Evolutionary conservation across 1,140 invertebrate genomes (phyloP).

Genomic region (Brachionus plicatilis): DNA sequence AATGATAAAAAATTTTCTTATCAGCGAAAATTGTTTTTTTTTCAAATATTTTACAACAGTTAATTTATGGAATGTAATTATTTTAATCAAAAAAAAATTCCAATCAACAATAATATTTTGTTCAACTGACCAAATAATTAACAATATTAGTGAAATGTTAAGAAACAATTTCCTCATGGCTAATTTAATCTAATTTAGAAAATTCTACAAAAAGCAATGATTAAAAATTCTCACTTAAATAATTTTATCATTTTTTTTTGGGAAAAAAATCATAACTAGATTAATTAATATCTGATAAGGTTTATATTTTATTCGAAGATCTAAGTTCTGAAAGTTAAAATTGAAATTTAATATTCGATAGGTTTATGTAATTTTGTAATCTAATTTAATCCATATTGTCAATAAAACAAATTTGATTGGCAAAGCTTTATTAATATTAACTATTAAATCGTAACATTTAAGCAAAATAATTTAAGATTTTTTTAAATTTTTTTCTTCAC

Average conservation of each 20-base stretch:
- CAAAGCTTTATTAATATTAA: neutral
- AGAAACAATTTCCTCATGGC: too few relatives aligned
- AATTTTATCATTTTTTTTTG: too few relatives aligned
- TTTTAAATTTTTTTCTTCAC: too few relatives aligned
- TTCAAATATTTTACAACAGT: neutral
- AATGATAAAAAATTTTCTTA: neutral
- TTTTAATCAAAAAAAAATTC: neutral
- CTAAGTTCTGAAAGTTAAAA: neutral
- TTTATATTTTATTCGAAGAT: neutral
- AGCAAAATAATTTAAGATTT: too few relatives aligned
- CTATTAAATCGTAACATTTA: too few relatives aligned
- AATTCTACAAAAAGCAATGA: too few relatives aligned
- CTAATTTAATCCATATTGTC: too few relatives aligned
- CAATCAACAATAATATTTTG: neutral
- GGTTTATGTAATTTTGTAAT: neutral
- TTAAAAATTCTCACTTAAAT: too few relatives aligned
- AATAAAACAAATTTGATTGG: neutral
- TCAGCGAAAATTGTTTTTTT: neutral
- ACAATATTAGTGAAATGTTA: too few relatives aligned
- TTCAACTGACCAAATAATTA: neutral
- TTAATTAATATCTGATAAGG: neutral
- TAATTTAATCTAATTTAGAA: too few relatives aligned
- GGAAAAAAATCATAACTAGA: too few relatives aligned
- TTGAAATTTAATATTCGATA: neutral
- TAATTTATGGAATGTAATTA: neutral